A percentile compares a stretch with the other conserved stretches of the same genome.
Evolutionary conservation across 2,797 vertebrate species (phyloP).

Genomic region (Poeciliopsis infans): DNA sequence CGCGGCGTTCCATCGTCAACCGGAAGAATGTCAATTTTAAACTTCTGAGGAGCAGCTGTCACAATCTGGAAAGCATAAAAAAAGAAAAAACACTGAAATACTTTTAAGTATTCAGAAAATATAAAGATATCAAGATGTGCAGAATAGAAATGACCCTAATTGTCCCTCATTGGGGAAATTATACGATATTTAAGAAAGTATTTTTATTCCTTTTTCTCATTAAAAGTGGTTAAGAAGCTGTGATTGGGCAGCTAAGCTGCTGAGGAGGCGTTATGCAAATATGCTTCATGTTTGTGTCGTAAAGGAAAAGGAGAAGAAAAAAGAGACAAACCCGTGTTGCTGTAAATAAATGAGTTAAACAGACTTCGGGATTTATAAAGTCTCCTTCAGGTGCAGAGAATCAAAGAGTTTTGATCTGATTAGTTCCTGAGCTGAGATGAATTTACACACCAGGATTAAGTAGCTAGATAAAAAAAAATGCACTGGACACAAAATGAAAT

Average conservation of each 20-base stretch:
- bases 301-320: neutral
- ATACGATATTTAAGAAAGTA: too few species aligned
- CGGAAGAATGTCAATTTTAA: slow-evolving; percentile 89
- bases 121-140: neutral
- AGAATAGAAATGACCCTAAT: neutral
- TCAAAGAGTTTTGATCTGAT: neutral
- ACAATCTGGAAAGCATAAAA: slow-evolving; percentile 78
- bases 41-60: slow-evolving; percentile 91
- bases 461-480: neutral
- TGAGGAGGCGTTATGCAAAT: neutral
- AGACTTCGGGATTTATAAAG: neutral
- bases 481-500: neutral
- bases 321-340: neutral
- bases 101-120: neutral
- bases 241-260: neutral
- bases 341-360: neutral
- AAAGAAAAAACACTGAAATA: neutral
- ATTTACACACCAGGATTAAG: neutral
- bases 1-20: slow-evolving; percentile 92
- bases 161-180: neutral
- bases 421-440: neutral
- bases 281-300: neutral
- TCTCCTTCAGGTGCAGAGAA: neutral
- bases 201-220: neutral
- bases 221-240: neutral